These are phyloP conservation scores for Fundulus diaphanus DNA, from an alignment of 2,797 vertebrate genomes.

Conservation along the genomic window DNA sequence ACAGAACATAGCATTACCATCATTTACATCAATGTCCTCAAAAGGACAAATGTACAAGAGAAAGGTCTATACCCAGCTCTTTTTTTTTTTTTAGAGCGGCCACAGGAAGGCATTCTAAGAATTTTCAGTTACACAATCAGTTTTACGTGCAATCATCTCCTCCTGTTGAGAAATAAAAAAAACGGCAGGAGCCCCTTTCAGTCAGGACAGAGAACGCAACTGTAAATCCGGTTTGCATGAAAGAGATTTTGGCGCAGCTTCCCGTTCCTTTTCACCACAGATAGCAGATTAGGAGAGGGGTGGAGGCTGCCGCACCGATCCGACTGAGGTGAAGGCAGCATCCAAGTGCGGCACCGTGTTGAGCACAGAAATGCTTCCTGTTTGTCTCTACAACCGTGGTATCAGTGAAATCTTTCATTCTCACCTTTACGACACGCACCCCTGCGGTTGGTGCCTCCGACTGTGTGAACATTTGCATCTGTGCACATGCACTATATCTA, in stretches of 20 bases:
- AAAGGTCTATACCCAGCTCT: conserved; percentile 2
- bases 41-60: not conserved
- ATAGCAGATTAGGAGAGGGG: not conserved
- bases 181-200: not conserved
- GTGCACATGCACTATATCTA: conserved; percentile 26
- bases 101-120: conserved; percentile 44
- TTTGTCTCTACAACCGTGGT: conserved; percentile 65
- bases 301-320: not conserved
- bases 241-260: conserved; percentile 3
- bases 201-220: not conserved
- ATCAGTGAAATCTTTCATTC: conserved; percentile 61
- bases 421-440: conserved; percentile 44
- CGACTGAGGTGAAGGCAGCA: conserved; percentile 12
- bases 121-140: conserved; percentile 57
- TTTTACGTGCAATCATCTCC: conserved; percentile 24
- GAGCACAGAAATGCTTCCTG: conserved; percentile 72
- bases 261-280: not conserved
- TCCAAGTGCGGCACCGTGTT: conserved; percentile 31
- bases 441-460: conserved; percentile 39
- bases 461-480: conserved; percentile 2
- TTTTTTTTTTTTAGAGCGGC: not conserved
- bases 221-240: not conserved
- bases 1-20: not conserved
- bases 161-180: conserved; percentile 58
- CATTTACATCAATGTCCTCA: not conserved